phyloP scores from a whole-genome alignment of 2,113 vertebrate species.

The Apus apus region DNA sequence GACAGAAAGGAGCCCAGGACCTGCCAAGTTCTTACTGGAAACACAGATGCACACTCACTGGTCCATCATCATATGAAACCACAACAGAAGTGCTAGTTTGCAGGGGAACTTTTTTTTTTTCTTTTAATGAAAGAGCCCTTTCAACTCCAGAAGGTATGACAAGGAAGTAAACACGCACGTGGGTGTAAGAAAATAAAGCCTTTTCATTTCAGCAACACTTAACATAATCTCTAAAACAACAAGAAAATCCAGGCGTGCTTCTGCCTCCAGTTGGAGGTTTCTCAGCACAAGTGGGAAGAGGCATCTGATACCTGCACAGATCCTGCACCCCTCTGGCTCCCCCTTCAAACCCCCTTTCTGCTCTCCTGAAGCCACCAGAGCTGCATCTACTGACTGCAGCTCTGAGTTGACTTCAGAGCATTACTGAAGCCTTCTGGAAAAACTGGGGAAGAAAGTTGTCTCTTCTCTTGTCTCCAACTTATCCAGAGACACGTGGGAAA shows the following conservation, averaged over 20 bases:
- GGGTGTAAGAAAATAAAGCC: conserved; percentile 58
- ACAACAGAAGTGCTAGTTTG: neutral
- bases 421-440: neutral
- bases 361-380: neutral
- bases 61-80: neutral
- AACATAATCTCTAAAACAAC: neutral
- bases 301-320: rapidly evolving
- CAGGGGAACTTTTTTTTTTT: neutral
- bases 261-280: rapidly evolving
- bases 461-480: neutral
- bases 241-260: neutral
- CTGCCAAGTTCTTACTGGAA: rapidly evolving
- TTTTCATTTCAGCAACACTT: neutral
- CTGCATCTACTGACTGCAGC: neutral
- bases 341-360: neutral
- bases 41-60: neutral
- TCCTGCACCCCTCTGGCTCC: rapidly evolving
- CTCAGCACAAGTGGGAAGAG: rapidly evolving
- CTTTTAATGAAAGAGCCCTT: conserved; percentile 29
- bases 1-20: neutral
- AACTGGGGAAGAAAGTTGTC: rapidly evolving
- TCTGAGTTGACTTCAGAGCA: neutral
- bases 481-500: rapidly evolving
- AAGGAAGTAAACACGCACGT: conserved; percentile 35
- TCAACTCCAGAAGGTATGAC: conserved; percentile 22